phyloP scores from a whole-genome alignment of 2,888 invertebrate genomes.

The Drosophila mettleri region DNA sequence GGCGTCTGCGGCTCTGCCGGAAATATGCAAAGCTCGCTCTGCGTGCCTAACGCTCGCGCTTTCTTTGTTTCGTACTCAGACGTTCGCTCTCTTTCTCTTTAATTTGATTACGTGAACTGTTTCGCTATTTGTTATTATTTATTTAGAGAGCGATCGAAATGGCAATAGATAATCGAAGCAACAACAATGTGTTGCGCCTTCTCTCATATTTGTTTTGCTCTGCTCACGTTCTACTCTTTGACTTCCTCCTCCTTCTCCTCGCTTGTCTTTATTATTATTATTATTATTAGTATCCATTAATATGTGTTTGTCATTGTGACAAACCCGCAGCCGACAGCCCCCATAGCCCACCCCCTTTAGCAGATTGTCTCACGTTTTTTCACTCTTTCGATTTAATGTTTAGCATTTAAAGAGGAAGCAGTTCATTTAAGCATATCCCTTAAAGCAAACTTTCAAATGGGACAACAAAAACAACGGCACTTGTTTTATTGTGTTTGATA shows the following conservation, averaged over 20 bases:
- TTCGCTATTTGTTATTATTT: conserved; percentile 57
- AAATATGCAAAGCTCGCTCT: conserved; percentile 69
- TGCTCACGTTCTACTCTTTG: background rate
- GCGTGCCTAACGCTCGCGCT: background rate
- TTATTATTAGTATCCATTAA: conserved; percentile 13
- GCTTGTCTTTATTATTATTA: conserved; percentile 1
- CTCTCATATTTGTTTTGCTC: background rate
- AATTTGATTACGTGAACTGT: conserved; percentile 67
- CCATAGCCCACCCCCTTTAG: background rate
- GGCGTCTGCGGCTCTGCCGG: conserved; percentile 54
- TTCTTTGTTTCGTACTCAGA: conserved; percentile 6
- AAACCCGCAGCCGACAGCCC: background rate
- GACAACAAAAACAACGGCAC: conserved; percentile 23
- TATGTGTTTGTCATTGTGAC: conserved; percentile 32
- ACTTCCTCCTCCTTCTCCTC: background rate
- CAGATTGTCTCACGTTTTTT: conserved; percentile 12
- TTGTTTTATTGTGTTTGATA: conserved; percentile 23
- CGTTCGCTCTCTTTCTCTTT: conserved; percentile 17
- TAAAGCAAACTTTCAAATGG: conserved; percentile 31
- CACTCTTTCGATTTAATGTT: conserved; percentile 34
- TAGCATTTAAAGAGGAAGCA: conserved; percentile 71
- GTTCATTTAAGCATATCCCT: conserved; percentile 56
- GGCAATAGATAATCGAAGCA: conserved; percentile 42
- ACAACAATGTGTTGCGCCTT: conserved; percentile 43
- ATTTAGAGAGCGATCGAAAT: conserved; percentile 44